Percentiles rank a stretch among this genome's conserved stretches.
Evolutionary conservation across 2,113 vertebrate species (phyloP).

Genomic region (Corythornis madagascariensis): DNA sequence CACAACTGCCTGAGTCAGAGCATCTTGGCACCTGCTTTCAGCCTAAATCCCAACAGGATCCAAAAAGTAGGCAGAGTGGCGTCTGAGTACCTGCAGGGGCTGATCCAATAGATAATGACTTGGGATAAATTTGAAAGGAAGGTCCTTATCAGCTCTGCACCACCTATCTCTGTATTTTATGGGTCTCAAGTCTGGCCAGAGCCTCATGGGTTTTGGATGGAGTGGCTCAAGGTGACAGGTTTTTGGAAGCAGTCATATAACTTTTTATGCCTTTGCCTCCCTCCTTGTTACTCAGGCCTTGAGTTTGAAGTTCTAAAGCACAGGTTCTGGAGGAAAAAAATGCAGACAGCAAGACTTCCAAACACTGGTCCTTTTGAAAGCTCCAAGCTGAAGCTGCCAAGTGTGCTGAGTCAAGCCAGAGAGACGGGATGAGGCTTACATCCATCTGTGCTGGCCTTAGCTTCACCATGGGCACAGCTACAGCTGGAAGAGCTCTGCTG

Average conservation of each 20-base stretch:
- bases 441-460: neutral
- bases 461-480: neutral
- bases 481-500: neutral
- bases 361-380: neutral
- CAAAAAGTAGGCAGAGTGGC: slow-evolving; percentile 63
- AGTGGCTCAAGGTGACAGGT: neutral
- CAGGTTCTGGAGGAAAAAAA: neutral
- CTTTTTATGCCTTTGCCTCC: neutral
- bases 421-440: neutral
- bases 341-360: neutral
- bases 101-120: slow-evolving; percentile 48
- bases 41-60: slow-evolving; percentile 28
- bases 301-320: neutral
- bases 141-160: slow-evolving; percentile 23
- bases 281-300: neutral
- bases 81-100: slow-evolving; percentile 13
- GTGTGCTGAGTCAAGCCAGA: neutral
- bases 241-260: neutral
- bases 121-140: slow-evolving; percentile 33
- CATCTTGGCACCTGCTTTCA: slow-evolving; percentile 49
- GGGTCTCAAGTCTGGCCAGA: neutral
- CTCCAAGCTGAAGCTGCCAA: neutral
- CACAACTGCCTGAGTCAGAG: slow-evolving; percentile 39
- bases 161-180: neutral
- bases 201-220: neutral